Evolutionary conservation across 2,888 invertebrate species (phyloP).

Genomic region (Microctonus brassicae): DNA sequence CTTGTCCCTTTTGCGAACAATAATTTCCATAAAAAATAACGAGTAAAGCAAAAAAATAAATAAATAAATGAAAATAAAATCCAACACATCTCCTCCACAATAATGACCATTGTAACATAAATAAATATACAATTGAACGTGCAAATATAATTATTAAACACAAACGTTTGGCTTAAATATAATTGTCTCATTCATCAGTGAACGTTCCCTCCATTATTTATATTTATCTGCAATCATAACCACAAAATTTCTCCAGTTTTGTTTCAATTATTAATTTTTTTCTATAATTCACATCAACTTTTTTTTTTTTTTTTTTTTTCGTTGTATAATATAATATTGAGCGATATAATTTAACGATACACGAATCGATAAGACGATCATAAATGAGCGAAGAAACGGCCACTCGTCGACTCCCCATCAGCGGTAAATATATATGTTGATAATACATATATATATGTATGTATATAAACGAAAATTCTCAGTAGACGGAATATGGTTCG

Average conservation of each 20-base stretch:
- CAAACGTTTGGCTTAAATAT: background rate
- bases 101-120: background rate
- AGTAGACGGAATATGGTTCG: constrained; percentile 10
- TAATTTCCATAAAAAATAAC: background rate
- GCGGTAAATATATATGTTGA: background rate
- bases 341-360: constrained; percentile 9
- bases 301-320: background rate
- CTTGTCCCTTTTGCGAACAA: background rate
- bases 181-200: constrained; percentile 1
- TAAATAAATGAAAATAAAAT: background rate
- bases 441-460: background rate
- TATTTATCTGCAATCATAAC: no score
- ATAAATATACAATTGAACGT: background rate
- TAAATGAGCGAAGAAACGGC: constrained; percentile 12
- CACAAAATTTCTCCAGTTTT: background rate
- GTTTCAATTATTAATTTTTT: background rate
- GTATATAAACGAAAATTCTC: background rate
- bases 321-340: background rate
- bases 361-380: background rate
- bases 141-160: background rate
- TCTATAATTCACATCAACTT: background rate
- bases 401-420: background rate
- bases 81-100: constrained; percentile 10
- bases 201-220: background rate
- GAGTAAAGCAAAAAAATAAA: background rate